Base-by-base conservation (phyloP, 2,888 invertebrate species). In the Drosophila fungiperda region DNA sequence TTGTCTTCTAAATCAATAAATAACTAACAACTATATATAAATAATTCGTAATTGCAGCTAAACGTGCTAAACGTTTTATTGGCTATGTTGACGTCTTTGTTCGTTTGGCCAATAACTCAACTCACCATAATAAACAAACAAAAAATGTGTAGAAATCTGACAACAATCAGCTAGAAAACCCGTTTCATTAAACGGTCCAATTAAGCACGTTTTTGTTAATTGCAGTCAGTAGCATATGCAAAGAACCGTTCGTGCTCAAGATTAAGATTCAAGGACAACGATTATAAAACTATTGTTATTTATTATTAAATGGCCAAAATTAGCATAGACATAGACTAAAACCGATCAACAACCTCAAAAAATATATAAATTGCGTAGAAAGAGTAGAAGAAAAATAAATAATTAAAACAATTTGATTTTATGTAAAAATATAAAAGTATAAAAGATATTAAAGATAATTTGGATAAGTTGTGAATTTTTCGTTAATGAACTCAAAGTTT, bases 221-320 rank as follows among this genome's bases (percentile, higher is more conserved):
- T 75, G 71, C 61, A 76, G 52, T 32, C 26, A 11, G 45, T 32
- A 74, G 61, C 35, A 53, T 49, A 71, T 63, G 71, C 53, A 60
- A 75, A 75, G 33, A 78, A 68, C 57, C 38, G 38, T 17, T 77
- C 38, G 61, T 45, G 65, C 35, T 55, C 48, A 79, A 68, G 68
- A 64, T 63, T 63, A 33, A 60, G 45, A 60, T 73, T 80, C 80
- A 79, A 79, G 79, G 79, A 80, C 77, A 23, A 53, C 67, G 38
- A 68, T 68, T 42, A 49, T 42, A 32, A 55, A 53, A 20, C 4
- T 63, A 63, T 60, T 76, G 29, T 53, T 29, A 62, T 65, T 73
- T 63, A 55, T 55, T 1, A 61, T 45, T 77, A 12, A 63, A 66
- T 66, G 52, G 48, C 48, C 52, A 32, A 55, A 77, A 77, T 65